phyloP scores from a whole-genome alignment of 2,888 invertebrate species.

The Acleris sparsana region DNA sequence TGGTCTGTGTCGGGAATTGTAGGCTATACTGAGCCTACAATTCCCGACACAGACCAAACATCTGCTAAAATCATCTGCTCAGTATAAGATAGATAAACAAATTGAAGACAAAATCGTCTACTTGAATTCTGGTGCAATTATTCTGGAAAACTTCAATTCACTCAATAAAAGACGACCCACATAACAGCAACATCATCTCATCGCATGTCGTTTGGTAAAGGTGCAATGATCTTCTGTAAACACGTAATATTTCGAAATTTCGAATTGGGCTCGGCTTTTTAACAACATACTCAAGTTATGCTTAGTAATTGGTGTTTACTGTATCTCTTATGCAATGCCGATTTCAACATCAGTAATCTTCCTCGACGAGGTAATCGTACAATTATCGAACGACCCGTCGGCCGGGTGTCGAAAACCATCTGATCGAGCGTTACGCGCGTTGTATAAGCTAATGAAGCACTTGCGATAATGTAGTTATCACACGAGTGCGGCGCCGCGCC shows the following conservation, averaged over 20 bases:
- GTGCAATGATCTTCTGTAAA: constrained; percentile 2
- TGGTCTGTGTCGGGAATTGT: too few species aligned
- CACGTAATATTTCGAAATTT: not conserved
- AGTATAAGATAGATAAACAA: too few species aligned
- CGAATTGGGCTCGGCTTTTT: too few species aligned
- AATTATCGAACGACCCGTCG: constrained; percentile 19
- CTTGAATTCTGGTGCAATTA: too few species aligned
- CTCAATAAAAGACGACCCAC: too few species aligned
- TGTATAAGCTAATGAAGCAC: constrained; percentile 8
- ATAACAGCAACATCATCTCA: too few species aligned
- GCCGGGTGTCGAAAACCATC: constrained; percentile 25
- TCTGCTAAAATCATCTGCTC: too few species aligned
- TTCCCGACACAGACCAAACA: too few species aligned
- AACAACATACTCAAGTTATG: not conserved
- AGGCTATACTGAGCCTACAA: too few species aligned
- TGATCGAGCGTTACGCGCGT: constrained; percentile 10
- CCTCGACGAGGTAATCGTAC: constrained; percentile 7
- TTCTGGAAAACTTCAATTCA: too few species aligned
- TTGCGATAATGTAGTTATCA: not conserved
- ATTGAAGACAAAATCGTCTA: too few species aligned
- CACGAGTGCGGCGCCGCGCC: not conserved
- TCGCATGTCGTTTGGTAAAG: too few species aligned
- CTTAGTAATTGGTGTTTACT: not conserved
- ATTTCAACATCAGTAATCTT: constrained; percentile 22
- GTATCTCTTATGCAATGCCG: constrained; percentile 16